A percentile compares a stretch with the other conserved stretches of the same genome.
phyloP scores from a whole-genome alignment of 2,113 vertebrate genomes.

The Solenodon paradoxus region DNA sequence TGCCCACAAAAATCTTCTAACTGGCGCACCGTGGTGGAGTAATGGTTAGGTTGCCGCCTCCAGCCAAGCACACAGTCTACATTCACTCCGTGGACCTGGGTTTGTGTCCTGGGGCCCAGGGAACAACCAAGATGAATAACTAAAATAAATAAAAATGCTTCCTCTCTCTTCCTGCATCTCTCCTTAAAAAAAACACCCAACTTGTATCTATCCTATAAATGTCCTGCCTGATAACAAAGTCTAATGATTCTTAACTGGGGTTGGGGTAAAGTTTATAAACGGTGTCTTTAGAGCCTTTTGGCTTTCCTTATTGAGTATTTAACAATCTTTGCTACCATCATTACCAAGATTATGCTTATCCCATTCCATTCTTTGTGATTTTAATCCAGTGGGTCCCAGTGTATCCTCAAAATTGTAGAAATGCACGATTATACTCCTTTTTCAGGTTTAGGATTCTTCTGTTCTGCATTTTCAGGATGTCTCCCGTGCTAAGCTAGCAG shows the following conservation, averaged over 20 bases:
- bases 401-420: slow-evolving; percentile 33
- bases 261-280: neutral
- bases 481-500: slow-evolving; percentile 94
- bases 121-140: too few relatives aligned
- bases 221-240: neutral
- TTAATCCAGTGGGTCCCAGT: neutral
- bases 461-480: slow-evolving; percentile 89
- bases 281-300: neutral
- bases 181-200: too few relatives aligned
- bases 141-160: too few relatives aligned
- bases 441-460: slow-evolving; percentile 71
- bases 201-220: neutral
- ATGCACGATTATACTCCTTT: slow-evolving; percentile 37
- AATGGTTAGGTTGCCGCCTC: too few relatives aligned
- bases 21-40: too few relatives aligned
- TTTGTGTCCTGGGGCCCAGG: too few relatives aligned
- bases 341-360: neutral
- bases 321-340: neutral
- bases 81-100: too few relatives aligned
- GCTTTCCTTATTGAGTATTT: neutral
- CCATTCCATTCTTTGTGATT: slow-evolving; percentile 1
- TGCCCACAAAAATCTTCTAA: neutral
- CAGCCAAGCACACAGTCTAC: too few relatives aligned
- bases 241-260: neutral
- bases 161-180: too few relatives aligned